Evolutionary conservation across 2,888 invertebrate species (phyloP), one percentile per base, ranked within the genome.

Genomic region (Callimorpha dominula): DNA sequence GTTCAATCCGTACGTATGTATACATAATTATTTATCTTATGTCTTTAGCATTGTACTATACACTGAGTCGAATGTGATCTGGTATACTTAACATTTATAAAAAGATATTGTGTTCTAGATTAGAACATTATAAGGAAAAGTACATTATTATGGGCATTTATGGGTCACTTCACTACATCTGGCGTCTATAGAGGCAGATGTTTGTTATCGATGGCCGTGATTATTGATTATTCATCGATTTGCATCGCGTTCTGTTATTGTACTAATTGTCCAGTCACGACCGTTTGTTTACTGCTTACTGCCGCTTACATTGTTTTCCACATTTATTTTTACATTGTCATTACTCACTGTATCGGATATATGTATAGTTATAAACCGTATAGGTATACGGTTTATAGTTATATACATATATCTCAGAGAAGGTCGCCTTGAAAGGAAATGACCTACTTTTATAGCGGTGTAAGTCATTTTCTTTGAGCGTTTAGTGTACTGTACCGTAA

Each of bases 261-360:
- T 81, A 76, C 74, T 81, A 78, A 83, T 80, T 78, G 73, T 71
- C 70, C 77, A 75, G 50, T 79, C 80, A 75, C 71, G 70, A 66
- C 43, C n/a, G 74, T 76, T 73, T 68, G 75, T 72, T 72, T 68
- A 68, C 46, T 73, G 49, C 68, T 72, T 63, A 52, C 31, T 66
- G n/a, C 42, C 20, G 17, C 54, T 71, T 42, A 66, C 68, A 72
- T 74, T 78, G 73, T 73, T 62, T 70, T 72, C 65, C 63, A 75
- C 52, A 67, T 67, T 64, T 62, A 64, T 64, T 52, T 68, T 43
- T 46, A 57, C 52, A 49, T 54, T 52, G 64, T 72, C 64, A 72
- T 57, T 40, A 63, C 6, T n/a, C 43, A 54, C 54, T 67, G 67
- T 54, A 12, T 20, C 14, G 20, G 31, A 31, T 60, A 20, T 60